These are phyloP conservation scores for Nipponia nippon DNA, from an alignment of 2,113 vertebrate genomes.

Conservation along the genomic window DNA sequence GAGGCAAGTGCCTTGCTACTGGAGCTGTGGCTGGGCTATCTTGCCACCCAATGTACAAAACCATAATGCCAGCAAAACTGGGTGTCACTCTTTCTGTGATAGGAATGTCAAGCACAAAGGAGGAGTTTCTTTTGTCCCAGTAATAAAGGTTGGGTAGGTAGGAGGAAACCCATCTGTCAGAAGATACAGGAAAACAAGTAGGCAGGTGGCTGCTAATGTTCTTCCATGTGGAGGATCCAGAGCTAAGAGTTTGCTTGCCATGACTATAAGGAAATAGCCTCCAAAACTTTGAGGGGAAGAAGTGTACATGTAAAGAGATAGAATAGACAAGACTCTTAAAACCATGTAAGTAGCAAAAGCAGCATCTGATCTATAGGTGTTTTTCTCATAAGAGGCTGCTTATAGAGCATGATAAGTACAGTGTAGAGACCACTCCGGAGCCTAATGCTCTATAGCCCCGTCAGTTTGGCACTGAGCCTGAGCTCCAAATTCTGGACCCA, in stretches of 20 bases:
- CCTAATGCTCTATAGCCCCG: not conserved
- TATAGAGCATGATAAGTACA: accelerated
- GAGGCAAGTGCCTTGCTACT: not conserved
- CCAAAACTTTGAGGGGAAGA: not conserved
- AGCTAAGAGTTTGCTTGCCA: not conserved
- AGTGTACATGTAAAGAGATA: not conserved
- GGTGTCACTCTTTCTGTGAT: not conserved
- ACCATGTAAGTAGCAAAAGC: not conserved
- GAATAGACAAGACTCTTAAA: not conserved
- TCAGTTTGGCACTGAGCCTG: not conserved
- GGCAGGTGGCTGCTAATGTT: not conserved
- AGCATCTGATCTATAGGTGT: not conserved
- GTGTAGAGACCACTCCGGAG: not conserved
- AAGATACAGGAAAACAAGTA: not conserved
- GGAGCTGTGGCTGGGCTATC: not conserved
- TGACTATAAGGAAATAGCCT: not conserved
- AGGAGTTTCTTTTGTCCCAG: not conserved
- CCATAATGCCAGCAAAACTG: not conserved
- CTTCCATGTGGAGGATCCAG: not conserved
- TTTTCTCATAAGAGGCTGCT: not conserved
- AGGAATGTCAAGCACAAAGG: not conserved
- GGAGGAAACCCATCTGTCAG: not conserved
- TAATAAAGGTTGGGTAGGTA: not conserved
- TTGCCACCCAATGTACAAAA: not conserved
- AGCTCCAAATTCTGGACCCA: not conserved